These are phyloP conservation scores for Loriculus beryllinus DNA, from an alignment of 2,797 vertebrate genomes.

Conservation along the genomic window DNA sequence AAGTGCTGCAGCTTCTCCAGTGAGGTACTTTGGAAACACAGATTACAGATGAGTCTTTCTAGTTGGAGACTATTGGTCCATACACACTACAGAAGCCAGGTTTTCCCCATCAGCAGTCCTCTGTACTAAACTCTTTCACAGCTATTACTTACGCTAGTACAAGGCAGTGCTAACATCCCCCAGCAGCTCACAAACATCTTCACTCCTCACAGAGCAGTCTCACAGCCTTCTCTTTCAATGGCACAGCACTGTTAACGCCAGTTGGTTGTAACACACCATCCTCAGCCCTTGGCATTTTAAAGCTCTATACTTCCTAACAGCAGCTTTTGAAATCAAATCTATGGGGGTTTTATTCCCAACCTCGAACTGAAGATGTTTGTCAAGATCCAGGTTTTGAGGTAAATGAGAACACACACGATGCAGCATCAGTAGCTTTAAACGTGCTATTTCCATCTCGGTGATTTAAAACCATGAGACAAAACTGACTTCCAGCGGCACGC, in stretches of 20 bases:
- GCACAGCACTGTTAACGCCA: accelerated
- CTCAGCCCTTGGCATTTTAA: background rate
- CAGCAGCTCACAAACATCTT: background rate
- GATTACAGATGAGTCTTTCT: background rate
- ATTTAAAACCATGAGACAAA: accelerated
- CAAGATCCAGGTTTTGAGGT: accelerated
- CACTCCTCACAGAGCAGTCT: background rate
- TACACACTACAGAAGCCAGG: background rate
- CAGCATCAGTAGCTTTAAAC: accelerated
- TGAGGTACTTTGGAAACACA: background rate
- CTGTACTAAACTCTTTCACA: background rate
- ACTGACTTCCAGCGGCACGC: accelerated
- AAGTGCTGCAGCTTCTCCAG: background rate
- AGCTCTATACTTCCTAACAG: background rate
- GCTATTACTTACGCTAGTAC: background rate
- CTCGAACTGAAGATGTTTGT: background rate
- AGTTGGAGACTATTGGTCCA: background rate
- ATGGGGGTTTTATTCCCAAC: accelerated
- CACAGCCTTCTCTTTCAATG: accelerated
- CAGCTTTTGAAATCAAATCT: background rate
- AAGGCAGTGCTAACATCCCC: background rate
- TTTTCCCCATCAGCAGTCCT: background rate
- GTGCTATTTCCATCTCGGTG: accelerated
- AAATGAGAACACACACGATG: accelerated
- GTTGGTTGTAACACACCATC: background rate